A percentile compares a stretch with the other conserved stretches of the same genome.
Conservation (phyloP, 2,797 vertebrate genomes). For the Parambassis ranga region DNA sequence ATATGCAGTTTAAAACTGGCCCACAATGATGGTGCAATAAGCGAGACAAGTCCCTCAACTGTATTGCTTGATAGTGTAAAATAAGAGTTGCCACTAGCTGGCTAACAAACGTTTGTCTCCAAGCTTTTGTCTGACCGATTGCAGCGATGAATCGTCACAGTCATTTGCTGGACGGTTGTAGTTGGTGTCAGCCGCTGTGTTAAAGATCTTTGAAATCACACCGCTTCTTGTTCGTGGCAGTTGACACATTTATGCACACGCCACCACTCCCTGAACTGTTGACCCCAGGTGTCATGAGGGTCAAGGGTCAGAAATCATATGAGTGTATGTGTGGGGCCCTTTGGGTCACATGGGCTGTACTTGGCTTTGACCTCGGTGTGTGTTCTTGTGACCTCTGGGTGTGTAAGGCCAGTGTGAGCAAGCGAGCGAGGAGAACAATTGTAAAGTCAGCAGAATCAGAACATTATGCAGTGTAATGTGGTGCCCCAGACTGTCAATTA, state of each 20-base stretch:
- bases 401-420: background rate
- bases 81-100: too few relatives aligned
- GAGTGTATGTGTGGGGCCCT: slow-evolving; percentile 8
- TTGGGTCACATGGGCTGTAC: slow-evolving; percentile 4
- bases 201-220: background rate
- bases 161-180: too few relatives aligned
- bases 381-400: slow-evolving; percentile 14
- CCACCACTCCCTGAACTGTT: slow-evolving; percentile 8
- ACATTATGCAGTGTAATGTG: background rate
- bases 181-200: too few relatives aligned
- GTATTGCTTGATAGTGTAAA: too few relatives aligned
- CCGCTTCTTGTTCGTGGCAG: background rate
- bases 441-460: slow-evolving; percentile 31
- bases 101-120: too few relatives aligned
- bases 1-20: too few relatives aligned
- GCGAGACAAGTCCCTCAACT: too few relatives aligned
- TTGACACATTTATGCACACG: background rate
- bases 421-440: background rate
- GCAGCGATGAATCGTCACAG: too few relatives aligned
- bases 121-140: too few relatives aligned
- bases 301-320: slow-evolving; percentile 25
- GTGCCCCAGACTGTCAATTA: too few relatives aligned
- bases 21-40: too few relatives aligned
- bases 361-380: slow-evolving; percentile 34
- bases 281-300: slow-evolving; percentile 24